Base-by-base conservation (phyloP, 2,888 invertebrate species). In the Cantharis rustica region DNA sequence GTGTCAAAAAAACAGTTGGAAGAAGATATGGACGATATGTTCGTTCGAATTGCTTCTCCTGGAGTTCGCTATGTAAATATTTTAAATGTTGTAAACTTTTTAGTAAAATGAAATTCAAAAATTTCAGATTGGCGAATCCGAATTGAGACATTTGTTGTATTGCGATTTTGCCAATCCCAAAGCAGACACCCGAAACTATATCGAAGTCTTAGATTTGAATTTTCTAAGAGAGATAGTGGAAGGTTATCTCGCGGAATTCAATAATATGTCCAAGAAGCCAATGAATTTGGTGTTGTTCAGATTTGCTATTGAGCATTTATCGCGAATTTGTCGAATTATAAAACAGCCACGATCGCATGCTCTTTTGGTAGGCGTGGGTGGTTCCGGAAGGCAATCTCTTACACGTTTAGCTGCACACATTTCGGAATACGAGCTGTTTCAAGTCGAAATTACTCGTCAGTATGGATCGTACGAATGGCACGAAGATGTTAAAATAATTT, bases 81-180 rank as follows among this genome's bases (percentile, higher is more conserved):
- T 47, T 9, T n/a, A 5, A 47, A n/a, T 9, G n/a, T 5, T n/a
- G 7, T 7, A n/a, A n/a, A n/a, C n/a, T 5, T 4, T 31, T 13
- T 47, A 5, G 47, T 7, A 47, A n/a, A 47, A n/a, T 7, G 1
- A n/a, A 5, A n/a, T 47, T 47, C 7, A 17, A 17, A 11, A 63
- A 15, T 66, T 66, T 68, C 83, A 93, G 92, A 91, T 98, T 69
- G 93, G 93, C 1, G 97, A 97, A 85, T 89, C 90, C 16, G 95
- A 98, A 86, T 89, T 98, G 9, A 91, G 98, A 75, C 95, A 94
- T 83, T 89, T 98, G 78, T 92, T 98, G 76, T 98, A 95, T 88
- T 98, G 98, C 86, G 98, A 98, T 87, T 98, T 98, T 86, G 94
- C 95, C 0, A 98, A 98, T 89, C 96, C 97, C 0, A 98, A 98